These are phyloP conservation scores for Oppia nitens DNA, from an alignment of 1,140 invertebrate species.

Conservation along the genomic window DNA sequence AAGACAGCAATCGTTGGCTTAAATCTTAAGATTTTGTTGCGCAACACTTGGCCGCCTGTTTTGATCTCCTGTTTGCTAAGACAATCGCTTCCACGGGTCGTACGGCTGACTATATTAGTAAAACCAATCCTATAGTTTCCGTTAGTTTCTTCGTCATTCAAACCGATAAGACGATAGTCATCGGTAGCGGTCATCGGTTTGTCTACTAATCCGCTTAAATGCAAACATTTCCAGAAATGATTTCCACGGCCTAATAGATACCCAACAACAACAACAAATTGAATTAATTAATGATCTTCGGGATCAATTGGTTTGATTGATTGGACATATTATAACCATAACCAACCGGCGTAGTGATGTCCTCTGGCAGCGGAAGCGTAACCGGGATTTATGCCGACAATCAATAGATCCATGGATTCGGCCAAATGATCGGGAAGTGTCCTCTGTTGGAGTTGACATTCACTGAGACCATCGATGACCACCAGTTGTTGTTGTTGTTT, in stretches of 20 bases:
- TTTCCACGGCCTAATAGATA: slow-evolving; percentile 60
- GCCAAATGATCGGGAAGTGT: slow-evolving; percentile 81
- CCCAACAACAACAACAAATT: not conserved
- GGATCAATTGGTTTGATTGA: too few relatives aligned
- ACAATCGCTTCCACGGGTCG: slow-evolving; percentile 88
- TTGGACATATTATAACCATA: too few relatives aligned
- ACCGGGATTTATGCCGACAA: slow-evolving; percentile 94
- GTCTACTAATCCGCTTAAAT: slow-evolving; percentile 75
- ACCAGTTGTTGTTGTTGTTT: not conserved
- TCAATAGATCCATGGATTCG: slow-evolving; percentile 85
- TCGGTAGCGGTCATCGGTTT: slow-evolving; percentile 91
- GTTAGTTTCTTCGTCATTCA: too few relatives aligned
- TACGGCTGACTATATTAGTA: slow-evolving; percentile 87
- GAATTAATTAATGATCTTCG: not conserved
- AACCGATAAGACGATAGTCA: slow-evolving; percentile 75
- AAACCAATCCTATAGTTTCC: slow-evolving; percentile 81
- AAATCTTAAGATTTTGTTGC: slow-evolving; percentile 79
- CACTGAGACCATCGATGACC: not conserved
- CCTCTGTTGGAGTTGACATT: slow-evolving; percentile 39
- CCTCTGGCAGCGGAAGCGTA: slow-evolving; percentile 92
- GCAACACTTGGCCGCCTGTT: slow-evolving; percentile 74
- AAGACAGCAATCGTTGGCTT: slow-evolving; percentile 93
- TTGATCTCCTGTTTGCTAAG: slow-evolving; percentile 86
- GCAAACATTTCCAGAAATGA: slow-evolving; percentile 97
- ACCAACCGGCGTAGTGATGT: slow-evolving; percentile 69